Percentiles rank a stretch among this genome's conserved stretches.
These are phyloP conservation scores for Phocoena phocoena DNA, from an alignment of 2,113 vertebrate genomes.

Conservation along the genomic window DNA sequence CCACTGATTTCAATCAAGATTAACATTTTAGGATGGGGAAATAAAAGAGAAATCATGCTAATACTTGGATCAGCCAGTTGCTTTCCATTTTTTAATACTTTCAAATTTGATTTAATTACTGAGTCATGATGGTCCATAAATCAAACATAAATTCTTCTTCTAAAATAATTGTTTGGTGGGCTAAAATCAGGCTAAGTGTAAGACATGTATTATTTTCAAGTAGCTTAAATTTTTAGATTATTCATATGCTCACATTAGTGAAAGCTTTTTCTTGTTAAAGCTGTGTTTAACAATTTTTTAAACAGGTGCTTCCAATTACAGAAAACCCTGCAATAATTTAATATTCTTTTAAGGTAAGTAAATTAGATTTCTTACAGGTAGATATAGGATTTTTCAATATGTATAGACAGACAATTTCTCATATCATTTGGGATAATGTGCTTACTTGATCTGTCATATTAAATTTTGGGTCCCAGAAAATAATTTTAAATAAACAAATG, in stretches of 20 bases:
- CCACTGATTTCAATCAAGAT: background rate
- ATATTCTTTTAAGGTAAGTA: conserved; percentile 34
- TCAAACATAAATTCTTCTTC: conserved; percentile 41
- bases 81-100: background rate
- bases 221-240: conserved; percentile 42
- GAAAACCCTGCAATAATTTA: background rate
- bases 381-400: background rate
- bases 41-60: background rate
- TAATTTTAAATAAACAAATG: background rate
- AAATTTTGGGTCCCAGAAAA: background rate
- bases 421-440: background rate
- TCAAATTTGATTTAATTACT: conserved; percentile 32
- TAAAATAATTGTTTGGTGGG: conserved; percentile 21
- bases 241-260: background rate
- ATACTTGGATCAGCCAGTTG: background rate
- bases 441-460: background rate
- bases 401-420: background rate
- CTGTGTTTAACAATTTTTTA: background rate
- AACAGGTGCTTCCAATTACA: conserved; percentile 38
- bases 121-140: background rate
- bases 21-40: background rate
- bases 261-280: conserved; percentile 36
- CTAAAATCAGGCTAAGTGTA: background rate
- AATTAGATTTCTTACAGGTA: conserved; percentile 35
- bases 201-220: conserved; percentile 30